Evolutionary conservation across 2,113 vertebrate species (phyloP).

Genomic region (Cyprinodon tularosa): DNA sequence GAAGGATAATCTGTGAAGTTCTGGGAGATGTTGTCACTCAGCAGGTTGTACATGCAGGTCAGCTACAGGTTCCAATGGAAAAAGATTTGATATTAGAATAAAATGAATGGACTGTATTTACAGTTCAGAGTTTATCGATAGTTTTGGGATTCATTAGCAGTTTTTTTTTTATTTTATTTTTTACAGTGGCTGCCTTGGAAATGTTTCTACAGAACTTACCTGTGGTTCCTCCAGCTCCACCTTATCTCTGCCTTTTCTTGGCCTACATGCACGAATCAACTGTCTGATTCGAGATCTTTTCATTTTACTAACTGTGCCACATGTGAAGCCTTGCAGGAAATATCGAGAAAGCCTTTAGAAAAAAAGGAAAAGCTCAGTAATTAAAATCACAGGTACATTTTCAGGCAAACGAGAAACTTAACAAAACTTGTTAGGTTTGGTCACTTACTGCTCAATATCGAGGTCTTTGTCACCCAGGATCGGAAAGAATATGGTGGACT

Average conservation of each 20-base stretch:
- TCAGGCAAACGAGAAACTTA: background rate
- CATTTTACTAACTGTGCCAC: conserved; percentile 35
- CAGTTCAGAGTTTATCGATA: background rate
- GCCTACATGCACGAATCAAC: conserved; percentile 54
- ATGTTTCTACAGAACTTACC: conserved; percentile 35
- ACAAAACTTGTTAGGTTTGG: background rate
- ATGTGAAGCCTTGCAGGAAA: conserved; percentile 74
- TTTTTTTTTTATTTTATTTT: too few species aligned
- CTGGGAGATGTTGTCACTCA: conserved; percentile 35
- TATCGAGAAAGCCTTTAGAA: conserved; percentile 56
- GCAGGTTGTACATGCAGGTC: conserved; percentile 73
- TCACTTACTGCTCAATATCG: conserved; percentile 65
- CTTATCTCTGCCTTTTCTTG: conserved; percentile 29
- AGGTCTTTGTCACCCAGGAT: conserved; percentile 6
- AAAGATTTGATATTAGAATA: background rate
- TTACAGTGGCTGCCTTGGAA: background rate
- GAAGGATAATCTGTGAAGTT: conserved; percentile 68
- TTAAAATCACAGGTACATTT: background rate
- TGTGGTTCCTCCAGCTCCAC: conserved; percentile 64
- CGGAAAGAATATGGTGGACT: conserved; percentile 62
- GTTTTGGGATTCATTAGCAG: background rate
- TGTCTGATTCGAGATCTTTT: background rate
- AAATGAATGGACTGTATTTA: background rate
- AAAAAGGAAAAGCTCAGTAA: background rate
- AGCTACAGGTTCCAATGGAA: conserved; percentile 47